Evolutionary conservation across 2,797 vertebrate genomes (phyloP).

Genomic region (Rousettus madagascariensis): DNA sequence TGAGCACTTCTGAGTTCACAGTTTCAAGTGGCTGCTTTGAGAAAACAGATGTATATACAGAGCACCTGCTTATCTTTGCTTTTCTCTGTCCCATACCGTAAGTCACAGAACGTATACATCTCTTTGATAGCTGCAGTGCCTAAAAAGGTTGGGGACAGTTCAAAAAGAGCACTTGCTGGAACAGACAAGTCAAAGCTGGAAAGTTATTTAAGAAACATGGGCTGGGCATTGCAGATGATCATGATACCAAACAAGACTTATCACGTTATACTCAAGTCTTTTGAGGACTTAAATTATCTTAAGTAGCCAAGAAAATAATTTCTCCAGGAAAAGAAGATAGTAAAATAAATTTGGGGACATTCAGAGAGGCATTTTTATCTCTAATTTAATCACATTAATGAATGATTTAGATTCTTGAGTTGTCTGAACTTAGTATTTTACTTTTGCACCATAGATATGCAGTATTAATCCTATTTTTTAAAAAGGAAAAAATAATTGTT

Average conservation of each 20-base stretch:
- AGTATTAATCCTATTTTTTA: conserved; percentile 8
- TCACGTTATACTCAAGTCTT: not conserved
- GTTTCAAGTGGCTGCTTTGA: not conserved
- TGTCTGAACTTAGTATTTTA: conserved; percentile 40
- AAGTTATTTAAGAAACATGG: not conserved
- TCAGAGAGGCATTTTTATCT: not conserved
- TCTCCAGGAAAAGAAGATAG: not conserved
- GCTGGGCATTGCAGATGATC: not conserved
- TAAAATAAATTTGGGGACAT: not conserved
- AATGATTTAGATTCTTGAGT: conserved; percentile 24
- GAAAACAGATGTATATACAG: not conserved
- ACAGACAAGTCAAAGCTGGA: not conserved
- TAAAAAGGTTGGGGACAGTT: not conserved
- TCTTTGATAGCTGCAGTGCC: not conserved
- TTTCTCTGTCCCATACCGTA: not conserved
- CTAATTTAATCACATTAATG: not conserved
- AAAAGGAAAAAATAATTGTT: conserved; percentile 40
- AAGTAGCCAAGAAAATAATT: not conserved
- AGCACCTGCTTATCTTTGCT: not conserved
- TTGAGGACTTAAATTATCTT: not conserved
- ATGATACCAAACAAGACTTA: not conserved
- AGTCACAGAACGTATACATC: not conserved
- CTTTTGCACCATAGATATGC: not conserved
- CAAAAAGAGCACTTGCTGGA: not conserved
- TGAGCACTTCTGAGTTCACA: not conserved